Evolutionary conservation across 2,888 invertebrate species (phyloP).

Genomic region (Pilophorus perplexus): DNA sequence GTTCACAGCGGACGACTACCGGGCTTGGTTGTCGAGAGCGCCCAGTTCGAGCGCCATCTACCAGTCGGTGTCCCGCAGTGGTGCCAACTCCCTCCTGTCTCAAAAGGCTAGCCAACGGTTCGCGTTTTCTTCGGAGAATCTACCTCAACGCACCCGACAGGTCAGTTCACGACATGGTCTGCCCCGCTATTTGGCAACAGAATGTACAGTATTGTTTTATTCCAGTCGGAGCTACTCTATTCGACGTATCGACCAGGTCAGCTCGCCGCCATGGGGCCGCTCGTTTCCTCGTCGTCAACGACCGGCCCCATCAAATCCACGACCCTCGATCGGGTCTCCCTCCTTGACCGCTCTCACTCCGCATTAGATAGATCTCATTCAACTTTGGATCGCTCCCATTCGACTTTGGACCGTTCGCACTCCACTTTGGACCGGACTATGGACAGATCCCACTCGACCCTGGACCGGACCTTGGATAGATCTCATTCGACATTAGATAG

Average conservation of each 20-base stretch:
- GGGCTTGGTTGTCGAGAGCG: conserved; percentile 86
- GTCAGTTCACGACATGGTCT: conserved; percentile 5
- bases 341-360: conserved; percentile 50
- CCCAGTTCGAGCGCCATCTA: conserved; percentile 85
- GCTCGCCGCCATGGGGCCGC: conserved; percentile 51
- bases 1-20: conserved; percentile 89
- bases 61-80: conserved; percentile 66
- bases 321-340: conserved; percentile 41
- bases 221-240: conserved; percentile 52
- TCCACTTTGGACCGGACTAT: conserved; percentile 37
- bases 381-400: conserved; percentile 65
- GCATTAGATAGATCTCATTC: conserved; percentile 28
- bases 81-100: conserved; percentile 41
- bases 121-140: conserved; percentile 86
- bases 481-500: conserved; percentile 59
- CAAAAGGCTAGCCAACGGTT: conserved; percentile 72
- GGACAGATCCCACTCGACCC: conserved; percentile 50
- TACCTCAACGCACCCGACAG: conserved; percentile 57
- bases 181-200: no score
- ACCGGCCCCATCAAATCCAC: conserved; percentile 42
- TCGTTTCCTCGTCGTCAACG: conserved; percentile 50
- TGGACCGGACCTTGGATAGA: conserved; percentile 60
- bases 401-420: conserved; percentile 55
- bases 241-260: conserved; percentile 50
- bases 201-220: no score